Percentiles rank a stretch among this genome's conserved stretches.
Conservation (phyloP, 2,113 vertebrate species). For the Athene noctua region DNA sequence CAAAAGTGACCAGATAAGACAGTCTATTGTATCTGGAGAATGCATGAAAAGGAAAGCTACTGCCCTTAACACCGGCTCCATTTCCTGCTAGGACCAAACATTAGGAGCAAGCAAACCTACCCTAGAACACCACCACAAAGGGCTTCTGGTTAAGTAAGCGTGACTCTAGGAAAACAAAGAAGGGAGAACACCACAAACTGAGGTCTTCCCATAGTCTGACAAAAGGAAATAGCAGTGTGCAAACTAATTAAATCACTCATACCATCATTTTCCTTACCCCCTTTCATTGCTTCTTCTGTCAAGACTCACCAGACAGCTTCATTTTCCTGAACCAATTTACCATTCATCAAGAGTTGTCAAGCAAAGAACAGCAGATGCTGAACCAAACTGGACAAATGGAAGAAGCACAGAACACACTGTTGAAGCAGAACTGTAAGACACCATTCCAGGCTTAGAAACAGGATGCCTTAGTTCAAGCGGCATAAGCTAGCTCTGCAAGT, state of each 20-base stretch:
- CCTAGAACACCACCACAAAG: neutral
- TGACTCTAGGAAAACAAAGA: neutral
- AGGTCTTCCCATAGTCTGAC: neutral
- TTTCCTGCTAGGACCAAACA: neutral
- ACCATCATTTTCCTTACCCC: neutral
- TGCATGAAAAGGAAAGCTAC: neutral
- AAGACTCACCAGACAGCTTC: neutral
- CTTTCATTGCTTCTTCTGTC: neutral
- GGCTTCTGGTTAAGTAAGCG: neutral
- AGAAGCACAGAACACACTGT: neutral
- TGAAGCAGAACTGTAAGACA: neutral
- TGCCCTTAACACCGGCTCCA: neutral
- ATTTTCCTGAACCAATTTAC: neutral
- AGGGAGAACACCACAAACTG: neutral
- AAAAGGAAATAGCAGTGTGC: neutral
- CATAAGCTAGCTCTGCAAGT: neutral
- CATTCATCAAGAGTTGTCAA: neutral
- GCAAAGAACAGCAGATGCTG: neutral
- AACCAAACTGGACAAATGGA: neutral
- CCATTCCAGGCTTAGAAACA: neutral
- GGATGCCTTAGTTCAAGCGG: neutral
- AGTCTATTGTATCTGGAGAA: neutral
- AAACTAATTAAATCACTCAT: rapidly evolving
- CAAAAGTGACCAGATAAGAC: neutral
- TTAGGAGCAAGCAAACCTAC: neutral